Base-by-base conservation (phyloP, 1,140 invertebrate species). In the Ceratitis capitata region DNA sequence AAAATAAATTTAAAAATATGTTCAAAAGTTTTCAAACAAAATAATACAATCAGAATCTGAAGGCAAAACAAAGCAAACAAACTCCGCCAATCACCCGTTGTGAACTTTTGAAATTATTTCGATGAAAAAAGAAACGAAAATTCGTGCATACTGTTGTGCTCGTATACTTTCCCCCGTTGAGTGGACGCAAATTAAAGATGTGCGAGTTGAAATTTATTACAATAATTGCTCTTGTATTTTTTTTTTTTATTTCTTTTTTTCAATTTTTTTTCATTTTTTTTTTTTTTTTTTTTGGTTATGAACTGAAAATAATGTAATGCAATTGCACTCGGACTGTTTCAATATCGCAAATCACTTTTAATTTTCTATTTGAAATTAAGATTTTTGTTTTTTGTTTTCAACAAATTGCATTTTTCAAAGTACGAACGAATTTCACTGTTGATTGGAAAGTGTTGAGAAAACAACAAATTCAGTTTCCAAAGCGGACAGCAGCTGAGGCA, bases 201-300 rank as follows among this genome's bases (percentile, higher is more conserved):
- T 78, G 69, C 69, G 69, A 78, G 35, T 78, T 42, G 69, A 78
- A 78, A 78, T 78, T 78, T 78, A 78, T 78, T 78, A 78, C 69
- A 10, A 10, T 45, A 45, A 78, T 78, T 1, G 35, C 14, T 19
- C 45, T 10, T 23, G 9, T 10, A 47, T 74, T 78, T 26, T 45
- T 23, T n/a, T n/a, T n/a, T n/a, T n/a, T n/a, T n/a, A n/a, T n/a
- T n/a, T n/a, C n/a, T n/a, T n/a, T n/a, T n/a, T n/a, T n/a, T n/a
- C n/a, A n/a, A n/a, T n/a, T n/a, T n/a, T n/a, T n/a, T n/a, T n/a
- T n/a, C n/a, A n/a, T n/a, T n/a, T n/a, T n/a, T n/a, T n/a, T n/a
- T n/a, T n/a, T n/a, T n/a, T n/a, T n/a, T n/a, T n/a, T n/a, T n/a
- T n/a, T n/a, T n/a, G n/a, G n/a, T n/a, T n/a, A n/a, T n/a, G n/a